Base-by-base conservation (phyloP, 1,140 invertebrate genomes). In the Pseudobourletiella spinata region DNA sequence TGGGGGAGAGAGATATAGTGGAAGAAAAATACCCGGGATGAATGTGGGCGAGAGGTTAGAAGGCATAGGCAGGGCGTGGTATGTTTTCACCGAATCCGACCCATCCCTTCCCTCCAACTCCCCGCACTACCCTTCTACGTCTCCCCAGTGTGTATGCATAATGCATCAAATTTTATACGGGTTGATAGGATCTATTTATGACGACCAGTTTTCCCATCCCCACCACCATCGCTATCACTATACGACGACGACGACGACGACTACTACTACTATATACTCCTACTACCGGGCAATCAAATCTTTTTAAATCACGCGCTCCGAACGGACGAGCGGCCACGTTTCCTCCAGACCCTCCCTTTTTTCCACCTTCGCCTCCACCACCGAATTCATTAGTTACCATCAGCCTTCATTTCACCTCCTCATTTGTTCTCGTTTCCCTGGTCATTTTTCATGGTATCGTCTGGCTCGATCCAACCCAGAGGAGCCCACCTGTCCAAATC, bases 51-150 rank as follows among this genome's bases (percentile, higher is more conserved):
- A n/a, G n/a, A n/a, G n/a, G n/a, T n/a, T n/a, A n/a, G 32, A 39
- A 39, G 24, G 48, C 14, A 11, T 26, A 26, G 3, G 58, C 42
- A 60, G 58, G 58, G 58, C 58, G 58, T 60, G 58, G 58, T 60
- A 25, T 60, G 26, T 44, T 60, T 60, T 52, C 50, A 39, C 48
- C 48, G 48, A 51, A 51, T 51, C 48, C 22, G 48, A 51, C 48
- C 48, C 48, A 51, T 51, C 48, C 48, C 48, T 25, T 24, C 24
- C 14, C 18, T 26, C 48, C 16, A 3, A 26, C 2, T 51, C 2
- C 24, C 32, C 32, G 32, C 8, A n/a, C 32, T 39, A n/a, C 32
- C 8, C n/a, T n/a, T n/a, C 43, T 46, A 20, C 3, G n/a, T 46
- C 43, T 18, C 43, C 43, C n/a, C n/a, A n/a, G n/a, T 39, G 35